Evolutionary conservation across 2,797 vertebrate genomes (phyloP).

Genomic region (Schizopygopsis malacanthus): DNA sequence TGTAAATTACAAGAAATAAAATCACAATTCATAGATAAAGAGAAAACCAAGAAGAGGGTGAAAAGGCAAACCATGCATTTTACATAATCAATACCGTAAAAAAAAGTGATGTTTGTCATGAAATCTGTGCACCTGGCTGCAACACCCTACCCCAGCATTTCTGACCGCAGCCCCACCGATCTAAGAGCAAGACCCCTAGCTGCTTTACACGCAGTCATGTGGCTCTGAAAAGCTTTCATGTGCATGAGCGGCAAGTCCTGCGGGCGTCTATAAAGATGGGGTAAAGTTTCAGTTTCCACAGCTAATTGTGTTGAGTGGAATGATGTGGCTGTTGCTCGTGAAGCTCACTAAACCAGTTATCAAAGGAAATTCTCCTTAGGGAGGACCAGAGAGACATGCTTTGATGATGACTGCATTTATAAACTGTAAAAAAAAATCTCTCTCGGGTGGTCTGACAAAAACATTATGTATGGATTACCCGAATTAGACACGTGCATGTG

Average conservation of each 20-base stretch:
- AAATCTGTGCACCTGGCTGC: neutral
- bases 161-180: neutral
- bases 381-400: conserved; percentile 29
- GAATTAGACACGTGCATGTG: conserved; percentile 13
- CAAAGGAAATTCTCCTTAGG: conserved; percentile 44
- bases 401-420: conserved; percentile 34
- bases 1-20: neutral
- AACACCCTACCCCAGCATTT: conserved; percentile 19
- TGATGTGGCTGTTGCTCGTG: conserved; percentile 34
- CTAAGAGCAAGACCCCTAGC: conserved; percentile 26
- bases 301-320: conserved; percentile 40
- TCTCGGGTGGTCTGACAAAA: conserved; percentile 31
- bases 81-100: neutral
- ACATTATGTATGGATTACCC: conserved; percentile 38
- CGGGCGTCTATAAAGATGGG: conserved; percentile 36
- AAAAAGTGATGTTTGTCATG: neutral
- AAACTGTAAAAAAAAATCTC: neutral
- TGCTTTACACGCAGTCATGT: conserved; percentile 69
- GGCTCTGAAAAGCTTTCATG: conserved; percentile 73
- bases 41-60: neutral
- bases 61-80: neutral
- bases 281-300: conserved; percentile 47
- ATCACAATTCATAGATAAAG: neutral
- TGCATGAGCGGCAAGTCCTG: conserved; percentile 63
- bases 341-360: conserved; percentile 47